Conservation (phyloP, 2,797 vertebrate genomes). For the Sebastes kiyomatsui region DNA sequence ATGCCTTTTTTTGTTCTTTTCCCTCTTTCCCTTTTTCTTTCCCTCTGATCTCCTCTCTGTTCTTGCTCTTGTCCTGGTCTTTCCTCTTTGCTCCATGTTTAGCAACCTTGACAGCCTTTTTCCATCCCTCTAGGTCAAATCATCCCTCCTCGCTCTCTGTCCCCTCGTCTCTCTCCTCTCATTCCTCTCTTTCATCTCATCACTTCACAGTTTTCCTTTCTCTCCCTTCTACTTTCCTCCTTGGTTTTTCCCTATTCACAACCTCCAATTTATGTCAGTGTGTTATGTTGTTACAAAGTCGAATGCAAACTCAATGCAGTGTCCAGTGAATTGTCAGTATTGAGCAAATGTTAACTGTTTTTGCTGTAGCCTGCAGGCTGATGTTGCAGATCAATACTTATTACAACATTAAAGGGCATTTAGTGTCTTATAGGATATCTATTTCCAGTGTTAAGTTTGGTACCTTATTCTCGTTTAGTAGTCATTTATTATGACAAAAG, state of each 20-base stretch:
- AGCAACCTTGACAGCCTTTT: constrained; percentile 63
- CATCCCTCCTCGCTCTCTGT: constrained; percentile 26
- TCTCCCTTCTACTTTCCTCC: not conserved
- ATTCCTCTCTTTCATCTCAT: constrained; percentile 6
- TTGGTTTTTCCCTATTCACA: not conserved
- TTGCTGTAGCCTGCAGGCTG: not conserved
- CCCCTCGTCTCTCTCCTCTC: constrained; percentile 12
- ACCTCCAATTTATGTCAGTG: not conserved
- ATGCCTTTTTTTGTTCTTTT: constrained; percentile 32
- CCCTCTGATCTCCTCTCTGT: constrained; percentile 60
- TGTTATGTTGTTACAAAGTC: constrained; percentile 8
- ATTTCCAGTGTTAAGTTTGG: not conserved
- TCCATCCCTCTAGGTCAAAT: constrained; percentile 57
- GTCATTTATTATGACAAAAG: not conserved
- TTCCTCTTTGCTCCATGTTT: constrained; percentile 56
- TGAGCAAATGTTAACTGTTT: not conserved
- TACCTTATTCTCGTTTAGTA: not conserved
- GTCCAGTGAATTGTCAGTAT: not conserved
- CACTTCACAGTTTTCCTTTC: not conserved
- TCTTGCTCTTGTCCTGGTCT: constrained; percentile 38
- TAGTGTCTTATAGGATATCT: not conserved
- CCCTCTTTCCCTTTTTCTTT: constrained; percentile 20
- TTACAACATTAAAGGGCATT: not conserved
- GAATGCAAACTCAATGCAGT: not conserved
- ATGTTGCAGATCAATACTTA: not conserved